Percentiles rank a stretch among this genome's conserved stretches.
Conservation (phyloP, 2,797 vertebrate species). For the Enoplosus armatus region DNA sequence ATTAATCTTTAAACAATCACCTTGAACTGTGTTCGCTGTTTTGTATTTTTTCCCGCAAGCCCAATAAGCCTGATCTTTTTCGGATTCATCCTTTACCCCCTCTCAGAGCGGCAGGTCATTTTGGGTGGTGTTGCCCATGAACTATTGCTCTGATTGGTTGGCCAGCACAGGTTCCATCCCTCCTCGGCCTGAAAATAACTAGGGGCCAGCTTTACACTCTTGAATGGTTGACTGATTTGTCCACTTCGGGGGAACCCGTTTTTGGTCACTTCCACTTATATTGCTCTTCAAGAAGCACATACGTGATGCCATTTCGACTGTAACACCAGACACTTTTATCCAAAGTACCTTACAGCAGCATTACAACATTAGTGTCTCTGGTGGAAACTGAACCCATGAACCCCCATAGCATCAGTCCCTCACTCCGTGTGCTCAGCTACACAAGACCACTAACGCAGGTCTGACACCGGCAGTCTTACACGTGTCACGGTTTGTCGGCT, state of each 20-base stretch:
- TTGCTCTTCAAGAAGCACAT: not conserved
- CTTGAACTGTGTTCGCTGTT: no score
- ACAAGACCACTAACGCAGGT: conserved; percentile 10
- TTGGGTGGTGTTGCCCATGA: not conserved
- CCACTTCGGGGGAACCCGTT: not conserved
- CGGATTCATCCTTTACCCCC: no score
- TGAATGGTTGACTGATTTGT: not conserved
- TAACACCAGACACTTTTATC: not conserved
- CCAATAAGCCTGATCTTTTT: no score
- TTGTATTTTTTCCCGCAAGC: no score
- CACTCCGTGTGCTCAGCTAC: not conserved
- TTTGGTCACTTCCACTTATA: not conserved
- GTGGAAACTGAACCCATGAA: not conserved
- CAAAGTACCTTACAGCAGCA: not conserved
- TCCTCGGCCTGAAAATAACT: not conserved
- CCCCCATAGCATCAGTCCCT: not conserved
- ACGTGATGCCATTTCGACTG: not conserved
- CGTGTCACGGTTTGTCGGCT: conserved; percentile 27
- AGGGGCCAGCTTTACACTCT: not conserved
- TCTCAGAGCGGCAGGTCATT: not conserved
- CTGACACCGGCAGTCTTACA: conserved; percentile 43
- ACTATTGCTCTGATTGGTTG: not conserved
- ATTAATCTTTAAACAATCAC: no score
- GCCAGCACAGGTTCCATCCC: no score
- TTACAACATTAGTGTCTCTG: not conserved